phyloP scores from a whole-genome alignment of 2,797 vertebrate species.

The Danionella dracula region DNA sequence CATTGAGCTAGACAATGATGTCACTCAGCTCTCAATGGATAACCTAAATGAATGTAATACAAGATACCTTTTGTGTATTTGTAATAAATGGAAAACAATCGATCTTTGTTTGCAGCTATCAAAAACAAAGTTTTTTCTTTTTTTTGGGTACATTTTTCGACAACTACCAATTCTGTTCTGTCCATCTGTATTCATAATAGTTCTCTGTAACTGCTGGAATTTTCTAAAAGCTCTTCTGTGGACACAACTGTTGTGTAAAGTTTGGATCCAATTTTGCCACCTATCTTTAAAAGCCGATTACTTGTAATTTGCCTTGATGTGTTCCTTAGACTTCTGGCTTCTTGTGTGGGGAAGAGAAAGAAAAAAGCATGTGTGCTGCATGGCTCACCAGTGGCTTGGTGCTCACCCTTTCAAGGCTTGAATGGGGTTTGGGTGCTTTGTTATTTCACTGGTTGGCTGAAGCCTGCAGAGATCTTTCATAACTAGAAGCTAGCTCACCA shows the following conservation, averaged over 20 bases:
- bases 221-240: slow-evolving; percentile 28
- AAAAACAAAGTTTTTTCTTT: no score
- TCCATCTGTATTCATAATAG: no score
- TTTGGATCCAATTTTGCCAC: slow-evolving; percentile 32
- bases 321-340: slow-evolving; percentile 21
- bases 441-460: slow-evolving; percentile 55
- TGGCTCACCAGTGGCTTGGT: neutral
- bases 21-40: no score
- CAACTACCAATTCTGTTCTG: no score
- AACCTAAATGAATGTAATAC: no score
- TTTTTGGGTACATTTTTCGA: no score
- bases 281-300: slow-evolving; percentile 43
- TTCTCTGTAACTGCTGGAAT: slow-evolving; percentile 32
- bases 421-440: slow-evolving; percentile 12
- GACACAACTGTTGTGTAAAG: slow-evolving; percentile 25
- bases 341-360: neutral
- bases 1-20: no score
- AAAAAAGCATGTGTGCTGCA: neutral
- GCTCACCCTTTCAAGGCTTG: slow-evolving; percentile 13
- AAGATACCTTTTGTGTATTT: no score
- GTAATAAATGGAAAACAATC: no score
- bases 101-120: no score
- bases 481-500: neutral
- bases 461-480: slow-evolving; percentile 19
- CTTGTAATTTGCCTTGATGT: slow-evolving; percentile 38